phyloP scores from a whole-genome alignment of 1,140 invertebrate species.

The Helicoverpa armigera region DNA sequence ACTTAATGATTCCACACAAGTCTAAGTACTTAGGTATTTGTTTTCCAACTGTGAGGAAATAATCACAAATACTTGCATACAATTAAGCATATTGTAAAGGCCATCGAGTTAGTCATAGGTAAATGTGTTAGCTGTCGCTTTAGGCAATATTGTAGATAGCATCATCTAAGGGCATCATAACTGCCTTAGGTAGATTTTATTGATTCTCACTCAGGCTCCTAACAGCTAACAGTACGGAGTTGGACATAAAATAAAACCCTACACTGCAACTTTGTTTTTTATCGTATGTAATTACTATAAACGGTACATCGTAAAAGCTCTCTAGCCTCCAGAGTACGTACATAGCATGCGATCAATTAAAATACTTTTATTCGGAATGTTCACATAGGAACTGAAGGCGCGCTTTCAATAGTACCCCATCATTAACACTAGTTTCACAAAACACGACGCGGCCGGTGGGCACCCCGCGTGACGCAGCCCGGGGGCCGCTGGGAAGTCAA shows the following conservation, averaged over 20 bases:
- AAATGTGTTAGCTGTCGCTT: background rate
- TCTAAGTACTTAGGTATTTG: background rate
- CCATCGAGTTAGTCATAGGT: background rate
- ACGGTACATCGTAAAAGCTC: constrained; percentile 41
- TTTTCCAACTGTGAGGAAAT: constrained; percentile 12
- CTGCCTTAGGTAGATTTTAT: background rate
- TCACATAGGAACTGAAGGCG: constrained; percentile 57
- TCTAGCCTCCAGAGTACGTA: constrained; percentile 23
- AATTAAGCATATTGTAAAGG: background rate
- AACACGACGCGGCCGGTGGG: constrained; percentile 41
- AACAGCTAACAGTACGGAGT: background rate
- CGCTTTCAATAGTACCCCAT: constrained; percentile 51
- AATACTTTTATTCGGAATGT: constrained; percentile 43
- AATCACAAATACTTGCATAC: constrained; percentile 1
- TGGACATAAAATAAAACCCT: constrained; percentile 10
- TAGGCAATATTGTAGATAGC: background rate
- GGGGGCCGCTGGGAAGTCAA: constrained; percentile 66
- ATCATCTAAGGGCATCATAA: background rate
- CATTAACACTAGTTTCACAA: constrained; percentile 50
- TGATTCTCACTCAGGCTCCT: background rate
- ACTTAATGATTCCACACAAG: background rate
- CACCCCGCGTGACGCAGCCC: constrained; percentile 57
- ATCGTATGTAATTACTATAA: constrained; percentile 24
- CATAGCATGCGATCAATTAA: constrained; percentile 38
- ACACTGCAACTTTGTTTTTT: constrained; percentile 34